Evolutionary conservation across 2,888 invertebrate species (phyloP).

Genomic region (Phoenoteleia sp.): DNA sequence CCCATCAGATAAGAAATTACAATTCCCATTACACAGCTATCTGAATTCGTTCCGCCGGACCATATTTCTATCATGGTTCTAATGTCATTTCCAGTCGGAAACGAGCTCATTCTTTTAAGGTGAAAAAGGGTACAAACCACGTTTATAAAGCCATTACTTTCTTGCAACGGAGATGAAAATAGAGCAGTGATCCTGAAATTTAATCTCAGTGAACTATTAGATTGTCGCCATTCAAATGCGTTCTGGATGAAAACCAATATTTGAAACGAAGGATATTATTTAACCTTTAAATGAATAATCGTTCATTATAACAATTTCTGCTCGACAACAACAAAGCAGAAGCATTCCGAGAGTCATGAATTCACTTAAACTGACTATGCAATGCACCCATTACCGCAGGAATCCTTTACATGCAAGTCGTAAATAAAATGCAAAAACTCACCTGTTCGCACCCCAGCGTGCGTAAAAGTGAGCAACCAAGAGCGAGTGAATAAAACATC

Average conservation of each 20-base stretch:
- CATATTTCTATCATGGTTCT: conserved; percentile 25
- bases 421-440: conserved; percentile 35
- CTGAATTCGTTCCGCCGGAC: not conserved
- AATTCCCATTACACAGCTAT: conserved; percentile 14
- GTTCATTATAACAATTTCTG: not conserved
- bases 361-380: conserved; percentile 8
- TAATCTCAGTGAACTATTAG: conserved; percentile 5
- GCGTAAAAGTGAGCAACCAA: conserved; percentile 3
- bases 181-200: conserved; percentile 33
- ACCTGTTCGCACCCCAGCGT: not conserved
- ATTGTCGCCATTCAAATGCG: conserved; percentile 4
- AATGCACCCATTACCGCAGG: not conserved
- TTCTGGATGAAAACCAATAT: not conserved
- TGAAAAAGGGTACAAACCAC: conserved; percentile 25
- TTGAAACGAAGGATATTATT: not conserved
- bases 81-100: conserved; percentile 40
- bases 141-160: conserved; percentile 42
- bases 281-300: not conserved
- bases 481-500: conserved; percentile 35
- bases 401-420: conserved; percentile 27
- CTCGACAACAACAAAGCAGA: not conserved
- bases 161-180: conserved; percentile 30
- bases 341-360: not conserved
- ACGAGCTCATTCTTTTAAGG: conserved; percentile 28
- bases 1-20: conserved; percentile 4